These are phyloP conservation scores for Prosopocoilus inquinatus DNA, from an alignment of 2,888 invertebrate genomes.

Conservation along the genomic window DNA sequence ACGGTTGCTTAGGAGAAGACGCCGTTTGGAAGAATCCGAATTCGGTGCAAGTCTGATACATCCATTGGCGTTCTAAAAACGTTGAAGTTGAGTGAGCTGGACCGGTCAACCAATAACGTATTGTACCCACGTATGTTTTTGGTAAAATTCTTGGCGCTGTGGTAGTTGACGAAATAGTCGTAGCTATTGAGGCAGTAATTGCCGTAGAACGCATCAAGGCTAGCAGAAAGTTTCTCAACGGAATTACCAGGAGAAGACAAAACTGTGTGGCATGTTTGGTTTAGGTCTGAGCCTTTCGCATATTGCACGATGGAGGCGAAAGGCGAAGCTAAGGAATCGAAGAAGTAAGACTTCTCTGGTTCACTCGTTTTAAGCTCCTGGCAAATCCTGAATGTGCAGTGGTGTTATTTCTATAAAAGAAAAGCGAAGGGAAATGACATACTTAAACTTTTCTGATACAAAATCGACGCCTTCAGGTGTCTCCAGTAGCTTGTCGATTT, in stretches of 20 bases:
- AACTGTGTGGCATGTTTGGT: slow-evolving; percentile 20
- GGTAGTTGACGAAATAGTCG: slow-evolving; percentile 19
- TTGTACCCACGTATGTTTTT: slow-evolving; percentile 11
- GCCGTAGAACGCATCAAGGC: slow-evolving; percentile 11
- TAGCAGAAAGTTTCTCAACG: slow-evolving; percentile 24
- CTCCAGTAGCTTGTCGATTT: slow-evolving; percentile 41
- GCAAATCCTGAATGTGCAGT: slow-evolving; percentile 46
- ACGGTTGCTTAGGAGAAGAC: slow-evolving; percentile 59
- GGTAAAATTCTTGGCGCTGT: slow-evolving; percentile 8
- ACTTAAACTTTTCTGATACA: slow-evolving; percentile 54
- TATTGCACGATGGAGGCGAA: slow-evolving; percentile 29
- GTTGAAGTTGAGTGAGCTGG: background rate
- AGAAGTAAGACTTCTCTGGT: slow-evolving; percentile 25
- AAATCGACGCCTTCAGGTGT: slow-evolving; percentile 40
- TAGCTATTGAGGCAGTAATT: slow-evolving; percentile 24
- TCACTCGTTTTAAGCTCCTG: slow-evolving; percentile 37
- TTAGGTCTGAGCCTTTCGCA: slow-evolving; percentile 16
- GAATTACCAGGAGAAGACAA: slow-evolving; percentile 10
- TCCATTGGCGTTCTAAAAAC: slow-evolving; percentile 62
- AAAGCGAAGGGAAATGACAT: slow-evolving; percentile 25
- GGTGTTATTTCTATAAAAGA: background rate
- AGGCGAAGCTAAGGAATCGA: slow-evolving; percentile 22
- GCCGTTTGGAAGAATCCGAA: slow-evolving; percentile 83
- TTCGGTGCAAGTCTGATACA: slow-evolving; percentile 83
- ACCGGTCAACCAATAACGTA: background rate